phyloP scores from a whole-genome alignment of 1,140 invertebrate species.

The Drosophila elegans region DNA sequence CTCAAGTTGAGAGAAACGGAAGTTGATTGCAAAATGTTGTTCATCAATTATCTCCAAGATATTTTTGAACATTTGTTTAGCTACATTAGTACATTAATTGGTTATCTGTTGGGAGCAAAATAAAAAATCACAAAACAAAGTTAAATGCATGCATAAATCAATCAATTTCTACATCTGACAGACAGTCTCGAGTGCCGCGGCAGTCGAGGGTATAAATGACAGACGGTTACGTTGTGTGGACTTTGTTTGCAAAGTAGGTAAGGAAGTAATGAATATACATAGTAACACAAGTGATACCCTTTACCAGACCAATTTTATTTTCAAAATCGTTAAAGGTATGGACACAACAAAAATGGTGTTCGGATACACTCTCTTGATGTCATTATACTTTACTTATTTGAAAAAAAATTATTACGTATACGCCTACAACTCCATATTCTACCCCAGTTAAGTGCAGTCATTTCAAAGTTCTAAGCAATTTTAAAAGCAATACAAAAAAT shows the following conservation, averaged over 20 bases:
- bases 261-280: conserved; percentile 8
- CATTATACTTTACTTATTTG: no score
- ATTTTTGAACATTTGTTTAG: conserved; percentile 16
- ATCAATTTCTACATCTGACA: conserved; percentile 72
- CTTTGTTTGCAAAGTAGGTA: conserved; percentile 35
- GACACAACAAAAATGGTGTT: no score
- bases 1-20: conserved; percentile 1
- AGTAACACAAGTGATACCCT: conserved; percentile 32
- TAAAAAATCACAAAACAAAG: conserved; percentile 50
- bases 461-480: no score
- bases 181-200: conserved; percentile 54
- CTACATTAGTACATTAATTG: conserved; percentile 37
- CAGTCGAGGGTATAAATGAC: conserved; percentile 47
- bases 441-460: no score
- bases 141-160: conserved; percentile 73
- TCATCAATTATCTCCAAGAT: conserved; percentile 8
- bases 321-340: no score
- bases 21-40: neutral
- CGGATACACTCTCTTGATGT: no score
- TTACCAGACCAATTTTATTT: no score
- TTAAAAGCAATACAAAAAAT: no score
- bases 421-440: no score
- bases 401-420: no score
- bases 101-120: conserved; percentile 48
- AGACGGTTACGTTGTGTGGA: conserved; percentile 50